phyloP scores from a whole-genome alignment of 2,888 invertebrate genomes.

The Athalia circularis region DNA sequence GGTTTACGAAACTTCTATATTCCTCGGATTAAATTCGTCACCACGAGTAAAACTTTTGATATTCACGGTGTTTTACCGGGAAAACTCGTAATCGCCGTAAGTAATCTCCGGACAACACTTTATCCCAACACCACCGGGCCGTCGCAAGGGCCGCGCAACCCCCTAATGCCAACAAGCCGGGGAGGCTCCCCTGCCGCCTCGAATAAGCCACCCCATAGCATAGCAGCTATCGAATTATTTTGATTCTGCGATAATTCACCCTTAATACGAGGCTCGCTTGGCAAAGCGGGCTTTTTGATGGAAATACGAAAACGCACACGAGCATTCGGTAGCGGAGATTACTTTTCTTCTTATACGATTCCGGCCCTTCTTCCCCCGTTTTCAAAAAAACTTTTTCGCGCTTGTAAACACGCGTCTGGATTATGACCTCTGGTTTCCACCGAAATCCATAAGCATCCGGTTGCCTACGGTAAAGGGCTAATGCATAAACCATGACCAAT shows the following conservation, averaged over 20 bases:
- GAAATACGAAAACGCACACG: constrained; percentile 55
- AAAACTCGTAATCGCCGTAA: constrained; percentile 3
- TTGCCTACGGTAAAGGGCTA: constrained; percentile 10
- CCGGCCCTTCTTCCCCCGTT: background rate
- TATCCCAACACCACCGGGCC: constrained; percentile 44
- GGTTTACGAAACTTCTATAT: background rate
- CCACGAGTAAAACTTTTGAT: background rate
- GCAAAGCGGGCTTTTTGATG: constrained; percentile 55
- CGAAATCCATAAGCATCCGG: background rate
- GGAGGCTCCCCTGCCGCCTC: constrained; percentile 53
- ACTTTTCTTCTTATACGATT: background rate
- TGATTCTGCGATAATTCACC: constrained; percentile 73
- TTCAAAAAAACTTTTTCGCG: constrained; percentile 3
- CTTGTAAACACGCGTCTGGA: background rate
- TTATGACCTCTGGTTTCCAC: background rate
- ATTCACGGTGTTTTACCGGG: constrained; percentile 16
- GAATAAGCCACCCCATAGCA: constrained; percentile 59
- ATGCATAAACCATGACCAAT: constrained; percentile 35
- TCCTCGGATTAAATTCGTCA: background rate
- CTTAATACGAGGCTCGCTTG: constrained; percentile 61
- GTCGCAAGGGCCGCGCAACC: constrained; percentile 43
- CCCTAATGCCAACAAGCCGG: constrained; percentile 39
- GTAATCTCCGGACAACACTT: constrained; percentile 51
- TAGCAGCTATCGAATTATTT: constrained; percentile 70
- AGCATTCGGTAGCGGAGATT: constrained; percentile 37